phyloP scores from a whole-genome alignment of 2,113 vertebrate genomes.

The Pandion haliaetus region DNA sequence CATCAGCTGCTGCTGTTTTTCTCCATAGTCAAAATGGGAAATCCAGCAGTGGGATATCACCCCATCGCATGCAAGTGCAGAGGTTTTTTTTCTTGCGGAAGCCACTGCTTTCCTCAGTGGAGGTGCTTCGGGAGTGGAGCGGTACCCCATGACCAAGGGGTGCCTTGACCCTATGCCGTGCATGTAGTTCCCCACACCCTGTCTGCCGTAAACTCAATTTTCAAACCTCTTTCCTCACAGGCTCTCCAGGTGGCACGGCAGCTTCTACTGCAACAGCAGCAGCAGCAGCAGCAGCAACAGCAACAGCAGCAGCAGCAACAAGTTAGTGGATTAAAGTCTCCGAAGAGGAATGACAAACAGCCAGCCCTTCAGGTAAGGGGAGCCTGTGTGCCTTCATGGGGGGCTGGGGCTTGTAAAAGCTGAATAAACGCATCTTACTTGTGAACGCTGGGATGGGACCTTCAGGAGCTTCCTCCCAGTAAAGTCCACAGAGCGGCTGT shows the following conservation, averaged over 20 bases:
- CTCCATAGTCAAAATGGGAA: not conserved
- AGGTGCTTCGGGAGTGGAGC: not conserved
- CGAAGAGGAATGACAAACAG: constrained; percentile 92
- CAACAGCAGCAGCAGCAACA: constrained; percentile 83
- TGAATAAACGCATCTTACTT: rapidly evolving
- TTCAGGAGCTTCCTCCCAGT: not conserved
- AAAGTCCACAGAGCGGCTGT: not conserved
- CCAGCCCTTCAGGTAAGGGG: constrained; percentile 86
- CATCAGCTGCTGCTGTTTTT: not conserved
- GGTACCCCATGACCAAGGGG: not conserved
- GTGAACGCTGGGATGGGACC: not conserved
- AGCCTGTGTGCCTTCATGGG: rapidly evolving
- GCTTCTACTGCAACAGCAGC: constrained; percentile 90
- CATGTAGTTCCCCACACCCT: not conserved
- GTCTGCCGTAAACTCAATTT: not conserved
- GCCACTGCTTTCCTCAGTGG: not conserved
- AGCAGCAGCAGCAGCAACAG: constrained; percentile 57
- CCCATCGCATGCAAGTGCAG: not conserved
- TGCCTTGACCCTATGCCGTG: not conserved
- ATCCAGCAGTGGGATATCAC: not conserved
- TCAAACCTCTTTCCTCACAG: constrained; percentile 71
- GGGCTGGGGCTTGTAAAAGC: not conserved
- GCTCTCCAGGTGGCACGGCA: constrained; percentile 95
- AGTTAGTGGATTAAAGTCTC: constrained; percentile 86
- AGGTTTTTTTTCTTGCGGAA: not conserved